A percentile compares a stretch with the other conserved stretches of the same genome.
Evolutionary conservation across 2,888 invertebrate genomes (phyloP).

Genomic region (Diadromus collaris): DNA sequence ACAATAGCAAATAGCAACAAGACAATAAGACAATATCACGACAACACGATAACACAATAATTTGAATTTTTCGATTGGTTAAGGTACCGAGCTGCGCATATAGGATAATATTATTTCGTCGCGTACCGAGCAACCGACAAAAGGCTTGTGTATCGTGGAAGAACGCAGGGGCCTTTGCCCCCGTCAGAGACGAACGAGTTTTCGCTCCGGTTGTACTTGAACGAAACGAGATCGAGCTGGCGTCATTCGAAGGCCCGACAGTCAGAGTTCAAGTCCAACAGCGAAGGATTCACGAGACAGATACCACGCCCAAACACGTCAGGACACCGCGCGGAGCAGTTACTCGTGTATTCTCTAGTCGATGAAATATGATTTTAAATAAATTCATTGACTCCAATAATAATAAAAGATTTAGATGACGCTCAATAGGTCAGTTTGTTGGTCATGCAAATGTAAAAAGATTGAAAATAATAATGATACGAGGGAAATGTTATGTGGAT

Average conservation of each 20-base stretch:
- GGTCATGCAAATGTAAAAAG: no score
- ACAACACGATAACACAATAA: no score
- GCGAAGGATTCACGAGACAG: constrained; percentile 26
- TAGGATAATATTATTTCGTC: not conserved
- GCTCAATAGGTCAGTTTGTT: no score
- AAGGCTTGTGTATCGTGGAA: not conserved
- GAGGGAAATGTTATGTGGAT: no score
- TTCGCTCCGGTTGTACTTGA: constrained; percentile 66
- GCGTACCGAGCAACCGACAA: not conserved
- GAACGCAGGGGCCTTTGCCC: constrained; percentile 35
- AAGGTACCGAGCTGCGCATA: not conserved
- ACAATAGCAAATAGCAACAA: not conserved
- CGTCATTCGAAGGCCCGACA: constrained; percentile 41
- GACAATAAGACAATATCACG: no score
- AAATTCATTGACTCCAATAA: not conserved
- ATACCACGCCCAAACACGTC: constrained; percentile 34
- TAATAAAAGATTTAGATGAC: no score
- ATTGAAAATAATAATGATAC: no score
- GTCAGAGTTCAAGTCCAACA: constrained; percentile 57
- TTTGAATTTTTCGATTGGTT: not conserved
- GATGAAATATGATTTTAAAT: no score
- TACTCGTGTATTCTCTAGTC: not conserved
- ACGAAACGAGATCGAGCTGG: constrained; percentile 57
- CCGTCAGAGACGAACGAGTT: constrained; percentile 62
- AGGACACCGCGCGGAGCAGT: not conserved